Evolutionary conservation across 2,888 invertebrate species (phyloP).

Genomic region (Cheilosia scutellata): DNA sequence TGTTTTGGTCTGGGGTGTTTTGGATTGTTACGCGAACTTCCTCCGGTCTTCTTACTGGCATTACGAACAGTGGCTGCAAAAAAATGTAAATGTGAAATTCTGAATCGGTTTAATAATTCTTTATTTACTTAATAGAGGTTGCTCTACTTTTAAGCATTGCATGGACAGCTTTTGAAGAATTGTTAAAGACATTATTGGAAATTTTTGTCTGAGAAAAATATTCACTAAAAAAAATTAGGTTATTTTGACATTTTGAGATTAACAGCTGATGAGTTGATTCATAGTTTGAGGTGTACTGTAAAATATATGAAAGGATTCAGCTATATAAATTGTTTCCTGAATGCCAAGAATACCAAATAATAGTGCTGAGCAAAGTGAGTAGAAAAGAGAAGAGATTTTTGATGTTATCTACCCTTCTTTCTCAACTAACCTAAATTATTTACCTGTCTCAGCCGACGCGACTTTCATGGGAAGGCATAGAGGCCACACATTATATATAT

Average conservation of each 20-base stretch:
- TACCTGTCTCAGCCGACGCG: too few species aligned
- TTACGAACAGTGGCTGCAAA: slow-evolving; percentile 83
- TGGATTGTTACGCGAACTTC: slow-evolving; percentile 89
- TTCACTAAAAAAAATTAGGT: slow-evolving; percentile 15
- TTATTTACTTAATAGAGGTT: slow-evolving; percentile 80
- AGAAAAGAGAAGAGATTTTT: too few species aligned
- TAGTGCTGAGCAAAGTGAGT: too few species aligned
- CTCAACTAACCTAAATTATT: too few species aligned
- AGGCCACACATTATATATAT: too few species aligned
- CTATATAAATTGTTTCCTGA: neutral
- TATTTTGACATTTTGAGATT: slow-evolving; percentile 32
- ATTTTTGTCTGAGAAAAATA: neutral
- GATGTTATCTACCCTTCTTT: too few species aligned
- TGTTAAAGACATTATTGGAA: slow-evolving; percentile 79
- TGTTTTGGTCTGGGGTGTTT: slow-evolving; percentile 90
- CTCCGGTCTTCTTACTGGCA: slow-evolving; percentile 91
- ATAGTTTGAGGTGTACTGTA: slow-evolving; percentile 14
- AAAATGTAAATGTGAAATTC: neutral
- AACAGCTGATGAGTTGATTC: slow-evolving; percentile 17
- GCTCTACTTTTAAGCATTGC: slow-evolving; percentile 80
- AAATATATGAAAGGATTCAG: slow-evolving; percentile 16
- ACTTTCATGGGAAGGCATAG: too few species aligned
- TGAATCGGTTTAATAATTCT: neutral
- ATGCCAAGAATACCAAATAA: too few species aligned
- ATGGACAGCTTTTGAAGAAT: slow-evolving; percentile 81